A percentile compares a stretch with the other conserved stretches of the same genome.
These are phyloP conservation scores for Clarias gariepinus DNA, from an alignment of 2,113 vertebrate species.

Conservation along the genomic window DNA sequence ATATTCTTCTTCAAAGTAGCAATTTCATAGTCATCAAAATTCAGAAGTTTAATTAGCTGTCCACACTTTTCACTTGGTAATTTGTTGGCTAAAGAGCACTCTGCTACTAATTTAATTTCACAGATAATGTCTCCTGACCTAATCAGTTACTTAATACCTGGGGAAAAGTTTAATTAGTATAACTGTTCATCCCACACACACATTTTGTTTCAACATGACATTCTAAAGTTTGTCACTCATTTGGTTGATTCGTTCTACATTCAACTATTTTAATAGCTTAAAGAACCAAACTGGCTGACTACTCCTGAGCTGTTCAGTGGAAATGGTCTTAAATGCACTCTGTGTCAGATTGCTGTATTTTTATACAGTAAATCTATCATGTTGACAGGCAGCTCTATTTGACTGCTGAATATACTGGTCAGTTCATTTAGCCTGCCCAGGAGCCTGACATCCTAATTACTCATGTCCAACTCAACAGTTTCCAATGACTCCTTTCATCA, in stretches of 20 bases:
- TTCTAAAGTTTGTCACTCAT: background rate
- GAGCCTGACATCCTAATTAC: slow-evolving; percentile 25
- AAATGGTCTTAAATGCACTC: slow-evolving; percentile 35
- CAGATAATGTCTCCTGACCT: background rate
- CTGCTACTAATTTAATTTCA: background rate
- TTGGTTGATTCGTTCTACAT: background rate
- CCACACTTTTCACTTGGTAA: background rate
- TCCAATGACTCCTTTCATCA: slow-evolving; percentile 28
- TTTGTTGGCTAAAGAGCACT: slow-evolving; percentile 15
- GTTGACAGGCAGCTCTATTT: slow-evolving; percentile 39
- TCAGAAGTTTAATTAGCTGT: background rate
- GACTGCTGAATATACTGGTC: slow-evolving; percentile 35
- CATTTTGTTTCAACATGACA: background rate
- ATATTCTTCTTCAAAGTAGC: background rate
- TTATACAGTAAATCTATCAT: slow-evolving; percentile 43
- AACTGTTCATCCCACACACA: slow-evolving; percentile 17
- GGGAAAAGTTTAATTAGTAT: background rate
- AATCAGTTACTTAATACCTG: slow-evolving; percentile 5
- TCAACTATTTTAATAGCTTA: background rate
- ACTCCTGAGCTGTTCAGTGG: slow-evolving; percentile 23
- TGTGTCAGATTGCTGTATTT: slow-evolving; percentile 16
- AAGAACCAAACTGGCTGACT: background rate
- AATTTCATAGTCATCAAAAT: background rate
- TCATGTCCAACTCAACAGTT: slow-evolving; percentile 41
- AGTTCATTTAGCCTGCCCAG: slow-evolving; percentile 46